Percentiles rank a stretch among this genome's conserved stretches.
Evolutionary conservation across 2,888 invertebrate species (phyloP).

Genomic region (Exocentrus adspersus): DNA sequence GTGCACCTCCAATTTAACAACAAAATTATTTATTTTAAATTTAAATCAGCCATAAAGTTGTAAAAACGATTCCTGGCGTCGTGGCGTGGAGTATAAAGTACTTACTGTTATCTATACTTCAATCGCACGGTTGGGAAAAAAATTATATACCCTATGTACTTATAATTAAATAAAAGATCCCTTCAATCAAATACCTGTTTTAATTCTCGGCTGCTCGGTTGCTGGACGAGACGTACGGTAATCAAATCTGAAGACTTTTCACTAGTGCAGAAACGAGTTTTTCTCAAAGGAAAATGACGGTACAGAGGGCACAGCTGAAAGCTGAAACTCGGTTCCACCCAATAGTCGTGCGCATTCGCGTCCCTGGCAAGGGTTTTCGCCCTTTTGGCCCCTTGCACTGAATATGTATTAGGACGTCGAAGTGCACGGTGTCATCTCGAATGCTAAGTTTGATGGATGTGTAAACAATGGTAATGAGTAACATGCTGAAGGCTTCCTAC

Average conservation of each 20-base stretch:
- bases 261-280: slow-evolving; percentile 6
- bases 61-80: too few species aligned
- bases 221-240: too few species aligned
- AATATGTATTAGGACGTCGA: not conserved
- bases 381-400: slow-evolving; percentile 17
- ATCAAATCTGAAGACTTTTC: slow-evolving; percentile 5
- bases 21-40: too few species aligned
- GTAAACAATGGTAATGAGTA: not conserved
- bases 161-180: too few species aligned
- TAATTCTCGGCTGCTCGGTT: too few species aligned
- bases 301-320: slow-evolving; percentile 19
- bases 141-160: too few species aligned
- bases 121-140: too few species aligned
- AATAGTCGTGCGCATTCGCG: slow-evolving; percentile 28
- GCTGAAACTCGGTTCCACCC: slow-evolving; percentile 32
- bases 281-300: slow-evolving; percentile 13
- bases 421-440: slow-evolving; percentile 2
- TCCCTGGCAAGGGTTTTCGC: slow-evolving; percentile 15
- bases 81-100: too few species aligned
- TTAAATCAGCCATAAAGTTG: too few species aligned
- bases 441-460: slow-evolving; percentile 6
- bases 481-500: not conserved
- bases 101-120: too few species aligned
- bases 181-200: too few species aligned
- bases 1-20: too few species aligned